A percentile compares a stretch with the other conserved stretches of the same genome.
These are phyloP conservation scores for Molorchus minor DNA, from an alignment of 2,888 invertebrate species.

Conservation along the genomic window DNA sequence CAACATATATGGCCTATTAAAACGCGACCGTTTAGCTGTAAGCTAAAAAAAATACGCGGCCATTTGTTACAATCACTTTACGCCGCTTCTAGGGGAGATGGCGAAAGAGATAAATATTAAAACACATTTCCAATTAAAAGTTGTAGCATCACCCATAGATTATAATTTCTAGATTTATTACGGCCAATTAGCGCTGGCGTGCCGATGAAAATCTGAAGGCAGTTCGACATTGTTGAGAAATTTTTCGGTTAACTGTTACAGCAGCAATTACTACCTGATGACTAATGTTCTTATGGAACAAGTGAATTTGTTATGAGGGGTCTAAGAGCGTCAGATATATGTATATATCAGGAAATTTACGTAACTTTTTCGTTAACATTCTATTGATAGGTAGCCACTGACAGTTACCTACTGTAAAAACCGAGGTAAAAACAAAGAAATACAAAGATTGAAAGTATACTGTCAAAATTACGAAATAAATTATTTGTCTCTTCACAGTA, in stretches of 20 bases:
- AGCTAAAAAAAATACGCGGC: background rate
- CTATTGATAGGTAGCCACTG: too few species aligned
- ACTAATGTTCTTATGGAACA: constrained; percentile 1
- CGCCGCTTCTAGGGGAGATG: background rate
- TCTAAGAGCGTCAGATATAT: too few species aligned
- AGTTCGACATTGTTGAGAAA: constrained; percentile 11
- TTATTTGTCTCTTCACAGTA: too few species aligned
- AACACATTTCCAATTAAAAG: constrained; percentile 11
- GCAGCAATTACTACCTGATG: constrained; percentile 15
- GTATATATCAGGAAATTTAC: too few species aligned
- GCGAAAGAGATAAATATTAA: constrained; percentile 1
- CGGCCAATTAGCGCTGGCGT: constrained; percentile 10
- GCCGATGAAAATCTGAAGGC: constrained; percentile 17
- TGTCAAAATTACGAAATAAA: too few species aligned
- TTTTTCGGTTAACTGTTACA: constrained; percentile 10
- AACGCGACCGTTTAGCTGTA: too few species aligned
- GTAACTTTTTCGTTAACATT: too few species aligned
- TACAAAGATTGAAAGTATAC: too few species aligned
- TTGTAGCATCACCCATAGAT: constrained; percentile 10
- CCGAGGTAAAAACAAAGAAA: too few species aligned
- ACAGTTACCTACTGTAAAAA: too few species aligned
- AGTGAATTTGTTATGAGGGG: background rate
- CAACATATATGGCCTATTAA: too few species aligned
- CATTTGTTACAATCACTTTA: background rate
- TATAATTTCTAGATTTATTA: constrained; percentile 21